These are phyloP conservation scores for Drosophila flavopinicola DNA, from an alignment of 2,888 invertebrate genomes.

Conservation along the genomic window DNA sequence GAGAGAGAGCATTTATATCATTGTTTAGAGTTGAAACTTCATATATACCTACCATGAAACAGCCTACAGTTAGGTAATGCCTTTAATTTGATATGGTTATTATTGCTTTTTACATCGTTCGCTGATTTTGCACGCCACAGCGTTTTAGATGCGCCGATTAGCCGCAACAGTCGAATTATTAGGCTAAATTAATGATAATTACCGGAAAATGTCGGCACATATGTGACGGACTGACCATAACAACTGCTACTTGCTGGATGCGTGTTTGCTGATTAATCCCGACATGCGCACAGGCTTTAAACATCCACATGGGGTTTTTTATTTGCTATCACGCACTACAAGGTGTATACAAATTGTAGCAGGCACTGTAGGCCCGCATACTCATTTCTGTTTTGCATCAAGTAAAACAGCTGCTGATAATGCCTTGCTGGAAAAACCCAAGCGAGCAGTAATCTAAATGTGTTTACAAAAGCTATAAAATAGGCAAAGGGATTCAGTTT, in stretches of 20 bases:
- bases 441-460: conserved; percentile 4
- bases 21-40: conserved; percentile 19
- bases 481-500: not conserved
- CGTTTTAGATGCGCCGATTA: conserved; percentile 39
- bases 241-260: conserved; percentile 15
- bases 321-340: conserved; percentile 60
- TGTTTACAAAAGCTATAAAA: not conserved
- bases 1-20: conserved; percentile 48
- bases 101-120: conserved; percentile 55
- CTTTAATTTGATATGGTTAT: conserved; percentile 26
- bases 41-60: conserved; percentile 15
- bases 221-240: conserved; percentile 2
- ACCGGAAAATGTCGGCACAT: conserved; percentile 70
- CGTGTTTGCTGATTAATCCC: conserved; percentile 30
- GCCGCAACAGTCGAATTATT: conserved; percentile 56
- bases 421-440: conserved; percentile 4
- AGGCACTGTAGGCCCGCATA: conserved; percentile 25
- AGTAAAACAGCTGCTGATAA: conserved; percentile 15
- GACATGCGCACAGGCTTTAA: conserved; percentile 8
- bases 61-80: conserved; percentile 62
- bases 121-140: conserved; percentile 67
- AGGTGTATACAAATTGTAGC: conserved; percentile 23
- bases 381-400: conserved; percentile 2
- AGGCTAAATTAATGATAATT: conserved; percentile 72
- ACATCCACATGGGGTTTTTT: not conserved